Evolutionary conservation across 2,113 vertebrate genomes (phyloP).

Genomic region (Chaetops frenatus): DNA sequence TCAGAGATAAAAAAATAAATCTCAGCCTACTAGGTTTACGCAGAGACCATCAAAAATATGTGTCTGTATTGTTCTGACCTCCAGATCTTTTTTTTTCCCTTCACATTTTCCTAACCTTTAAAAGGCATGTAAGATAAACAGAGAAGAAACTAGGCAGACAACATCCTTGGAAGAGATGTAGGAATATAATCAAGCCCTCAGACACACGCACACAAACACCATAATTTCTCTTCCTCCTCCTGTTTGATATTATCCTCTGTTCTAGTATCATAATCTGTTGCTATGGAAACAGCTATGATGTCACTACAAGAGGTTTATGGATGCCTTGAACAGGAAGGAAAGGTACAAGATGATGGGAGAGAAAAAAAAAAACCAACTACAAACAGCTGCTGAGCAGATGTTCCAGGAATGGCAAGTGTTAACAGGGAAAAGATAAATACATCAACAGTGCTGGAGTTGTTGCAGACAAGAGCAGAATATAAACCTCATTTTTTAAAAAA

Average conservation of each 20-base stretch:
- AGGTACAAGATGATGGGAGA: conserved; percentile 43
- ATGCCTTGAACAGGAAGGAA: conserved; percentile 57
- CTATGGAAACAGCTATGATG: conserved; percentile 67
- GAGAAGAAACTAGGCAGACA: conserved; percentile 34
- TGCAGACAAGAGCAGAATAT: conserved; percentile 41
- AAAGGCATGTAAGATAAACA: conserved; percentile 44
- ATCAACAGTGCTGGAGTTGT: neutral
- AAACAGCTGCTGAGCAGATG: conserved; percentile 34
- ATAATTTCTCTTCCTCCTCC: conserved; percentile 64
- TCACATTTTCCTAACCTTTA: conserved; percentile 24
- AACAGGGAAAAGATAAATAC: conserved; percentile 38
- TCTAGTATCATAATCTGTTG: conserved; percentile 71
- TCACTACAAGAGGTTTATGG: conserved; percentile 60
- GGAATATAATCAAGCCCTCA: conserved; percentile 60
- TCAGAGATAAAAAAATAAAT: neutral
- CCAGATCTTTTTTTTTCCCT: neutral
- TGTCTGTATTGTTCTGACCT: neutral
- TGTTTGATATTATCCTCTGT: conserved; percentile 65
- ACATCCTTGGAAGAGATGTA: conserved; percentile 31
- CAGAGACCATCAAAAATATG: neutral
- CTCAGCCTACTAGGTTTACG: neutral
- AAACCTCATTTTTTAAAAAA: conserved; percentile 11
- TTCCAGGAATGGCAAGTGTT: conserved; percentile 33
- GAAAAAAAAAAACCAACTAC: neutral
- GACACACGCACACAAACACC: conserved; percentile 45